phyloP scores from a whole-genome alignment of 2,113 vertebrate species.

The Dinomys branickii region DNA sequence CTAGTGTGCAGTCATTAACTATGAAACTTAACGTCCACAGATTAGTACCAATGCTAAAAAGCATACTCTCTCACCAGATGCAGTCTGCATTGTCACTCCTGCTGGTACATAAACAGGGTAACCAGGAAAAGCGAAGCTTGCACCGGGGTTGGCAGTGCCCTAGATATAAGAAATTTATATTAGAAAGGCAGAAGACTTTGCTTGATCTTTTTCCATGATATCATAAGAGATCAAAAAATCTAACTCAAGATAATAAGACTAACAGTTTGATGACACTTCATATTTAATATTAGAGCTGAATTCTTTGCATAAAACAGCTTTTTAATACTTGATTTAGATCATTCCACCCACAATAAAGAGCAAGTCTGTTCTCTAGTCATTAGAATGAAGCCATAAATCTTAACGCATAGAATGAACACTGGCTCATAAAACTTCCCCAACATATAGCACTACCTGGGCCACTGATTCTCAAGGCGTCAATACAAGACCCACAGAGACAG shows the following conservation, averaged over 20 bases:
- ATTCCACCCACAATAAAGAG: constrained; percentile 21
- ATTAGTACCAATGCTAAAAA: not conserved
- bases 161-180: constrained; percentile 78
- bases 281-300: constrained; percentile 18
- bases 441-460: not conserved
- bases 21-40: not conserved
- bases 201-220: not conserved
- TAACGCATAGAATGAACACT: not conserved
- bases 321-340: constrained; percentile 18
- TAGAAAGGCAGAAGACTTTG: constrained; percentile 44
- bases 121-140: constrained; percentile 89
- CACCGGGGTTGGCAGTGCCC: constrained; percentile 84
- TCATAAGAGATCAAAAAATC: not conserved
- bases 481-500: not conserved
- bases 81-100: constrained; percentile 93
- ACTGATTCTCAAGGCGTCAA: constrained; percentile 13
- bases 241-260: not conserved
- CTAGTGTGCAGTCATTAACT: not conserved
- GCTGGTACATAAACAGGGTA: constrained; percentile 95
- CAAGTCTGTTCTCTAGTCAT: not conserved
- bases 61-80: constrained; percentile 89
- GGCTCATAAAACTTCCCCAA: not conserved
- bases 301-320: constrained; percentile 39
- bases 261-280: not conserved
- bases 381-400: not conserved